Evolutionary conservation across 2,113 vertebrate genomes (phyloP).

Genomic region (Notiomystis cincta): DNA sequence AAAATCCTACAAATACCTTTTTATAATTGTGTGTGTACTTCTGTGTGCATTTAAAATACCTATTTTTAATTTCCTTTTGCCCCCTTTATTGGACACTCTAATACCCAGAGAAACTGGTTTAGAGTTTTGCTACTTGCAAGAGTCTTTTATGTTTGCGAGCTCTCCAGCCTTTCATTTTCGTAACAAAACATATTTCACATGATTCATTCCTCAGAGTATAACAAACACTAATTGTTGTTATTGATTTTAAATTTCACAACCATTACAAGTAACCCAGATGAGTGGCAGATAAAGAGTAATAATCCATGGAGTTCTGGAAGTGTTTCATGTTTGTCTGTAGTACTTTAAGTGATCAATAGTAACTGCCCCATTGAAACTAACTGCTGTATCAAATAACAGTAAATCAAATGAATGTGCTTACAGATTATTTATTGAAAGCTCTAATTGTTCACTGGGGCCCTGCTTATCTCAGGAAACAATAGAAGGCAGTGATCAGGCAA

Average conservation of each 20-base stretch:
- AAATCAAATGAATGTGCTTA: constrained; percentile 84
- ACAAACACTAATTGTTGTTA: constrained; percentile 79
- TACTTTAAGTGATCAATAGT: constrained; percentile 86
- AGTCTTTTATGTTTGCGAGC: background rate
- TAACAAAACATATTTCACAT: constrained; percentile 69
- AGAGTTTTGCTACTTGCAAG: background rate
- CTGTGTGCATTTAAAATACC: background rate
- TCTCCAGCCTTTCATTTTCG: constrained; percentile 58
- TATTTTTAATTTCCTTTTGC: background rate
- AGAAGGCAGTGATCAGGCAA: constrained; percentile 50
- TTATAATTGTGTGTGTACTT: background rate
- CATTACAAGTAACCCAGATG: constrained; percentile 82
- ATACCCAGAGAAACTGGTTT: background rate
- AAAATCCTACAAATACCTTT: background rate
- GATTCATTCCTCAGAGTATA: constrained; percentile 71
- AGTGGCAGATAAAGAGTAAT: constrained; percentile 84
- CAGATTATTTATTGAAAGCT: constrained; percentile 86
- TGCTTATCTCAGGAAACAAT: constrained; percentile 79
- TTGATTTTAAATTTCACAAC: constrained; percentile 83
- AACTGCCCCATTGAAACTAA: constrained; percentile 86
- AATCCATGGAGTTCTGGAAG: constrained; percentile 81
- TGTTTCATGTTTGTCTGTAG: constrained; percentile 82
- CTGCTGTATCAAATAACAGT: constrained; percentile 86
- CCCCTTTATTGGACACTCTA: background rate
- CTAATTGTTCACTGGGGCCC: constrained; percentile 84